Evolutionary conservation across 2,113 vertebrate genomes (phyloP), one percentile per base, ranked within the genome.

Genomic region (Pseudorectes ferrugineus): DNA sequence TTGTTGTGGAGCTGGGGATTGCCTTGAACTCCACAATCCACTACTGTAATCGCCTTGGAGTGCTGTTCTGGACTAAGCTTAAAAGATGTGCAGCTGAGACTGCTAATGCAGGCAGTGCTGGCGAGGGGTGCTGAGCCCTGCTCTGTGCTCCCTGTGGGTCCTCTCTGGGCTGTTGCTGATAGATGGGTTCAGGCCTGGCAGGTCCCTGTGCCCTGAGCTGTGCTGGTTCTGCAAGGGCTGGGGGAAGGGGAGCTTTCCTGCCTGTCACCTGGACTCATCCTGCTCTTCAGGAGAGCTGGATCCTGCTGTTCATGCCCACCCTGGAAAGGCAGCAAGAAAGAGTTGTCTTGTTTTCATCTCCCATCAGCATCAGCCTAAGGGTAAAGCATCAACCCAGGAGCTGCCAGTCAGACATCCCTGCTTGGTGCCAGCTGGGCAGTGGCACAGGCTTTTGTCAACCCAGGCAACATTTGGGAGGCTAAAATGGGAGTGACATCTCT

Each of bases 21-120:
- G 94, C 83, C 88, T 94, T 86, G 91, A 61, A 26, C 79, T 95
- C 91, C 33, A 91, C 96, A 97, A 92, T 93, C 80, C 85, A 42
- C 86, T 54, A 81, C 91, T 95, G 89, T 95, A 89, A 95, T 91
- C 77, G n/a, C 82, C 62, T 82, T 89, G 93, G 73, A 92, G 81
- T 45, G 66, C 83, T 82, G 66, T 58, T 91, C 84, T 84, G 91
- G 66, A 68, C 81, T 66, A 49, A 88, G 57, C 12, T 72, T 38
- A 42, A 72, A 63, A 84, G 91, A 51, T 57, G 48, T 86, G 61
- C 52, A 74, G 76, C 87, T 54, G 91, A 87, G 94, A 95, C 92
- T 94, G 89, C 81, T 92, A 91, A 95, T 95, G 81, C 66, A 66
- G 84, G 75, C 79, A 31, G 91, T 22, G 38, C 81, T 95, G 80